Evolutionary conservation across 2,797 vertebrate genomes (phyloP), one percentile per base, ranked within the genome.

Genomic region (Scomberomorus guttatus): DNA sequence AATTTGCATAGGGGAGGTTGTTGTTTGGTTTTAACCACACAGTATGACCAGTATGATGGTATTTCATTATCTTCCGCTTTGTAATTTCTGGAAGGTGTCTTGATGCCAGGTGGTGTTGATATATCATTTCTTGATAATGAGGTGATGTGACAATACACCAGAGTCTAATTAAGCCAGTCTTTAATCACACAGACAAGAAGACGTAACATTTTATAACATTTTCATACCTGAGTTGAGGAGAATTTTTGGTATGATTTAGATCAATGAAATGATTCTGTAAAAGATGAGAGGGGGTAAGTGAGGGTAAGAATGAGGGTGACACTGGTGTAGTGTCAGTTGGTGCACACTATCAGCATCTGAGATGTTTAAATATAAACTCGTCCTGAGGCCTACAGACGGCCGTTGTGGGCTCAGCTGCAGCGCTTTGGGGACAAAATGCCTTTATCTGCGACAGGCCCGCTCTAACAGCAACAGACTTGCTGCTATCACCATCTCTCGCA

Each of bases 331-430:
- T 84, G 82, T 77, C 77, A 79, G n/a, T 22, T 22, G 37, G 57
- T 68, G 48, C 39, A 63, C 50, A 39, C 50, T 14, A 13, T 75
- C 54, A 66, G 4, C 51, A 65, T 82, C 58, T 67, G 80, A 78
- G 57, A 29, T 62, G 75, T 82, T 84, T 88, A 90, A 90, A 86
- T 90, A 88, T 79, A 89, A 88, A 79, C 34, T 14, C 1, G 0
- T 67, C 90, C 84, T 61, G 51, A 72, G 82, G 88, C 75, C 56
- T 22, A 5, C 67, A 84, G 81, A 73, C 42, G 6, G 60, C 42
- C 15, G 11, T 24, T 63, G 73, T 87, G 85, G 81, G 59, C 81
- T 85, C 89, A 87, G 89, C 88, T 87, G 85, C 69, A 56, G n/a
- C 5, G 74, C 89, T 87, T 24, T 34, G 17, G 77, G 90, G 81